A percentile compares a stretch with the other conserved stretches of the same genome.
Evolutionary conservation across 2,888 invertebrate species (phyloP).

Genomic region (Phorcus lineatus): DNA sequence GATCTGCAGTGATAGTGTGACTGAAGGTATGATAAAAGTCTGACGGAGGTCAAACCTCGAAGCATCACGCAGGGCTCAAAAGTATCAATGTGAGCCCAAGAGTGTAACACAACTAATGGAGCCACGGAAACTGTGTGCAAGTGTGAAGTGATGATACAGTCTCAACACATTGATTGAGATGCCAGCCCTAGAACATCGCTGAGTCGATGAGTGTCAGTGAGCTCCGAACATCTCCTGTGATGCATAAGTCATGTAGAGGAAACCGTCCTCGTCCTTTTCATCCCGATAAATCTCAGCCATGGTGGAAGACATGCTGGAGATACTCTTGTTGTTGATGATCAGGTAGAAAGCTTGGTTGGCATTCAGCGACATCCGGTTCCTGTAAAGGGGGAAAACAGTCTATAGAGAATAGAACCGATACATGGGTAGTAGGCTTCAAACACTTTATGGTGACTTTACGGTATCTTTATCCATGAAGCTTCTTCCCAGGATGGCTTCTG

Average conservation of each 20-base stretch:
- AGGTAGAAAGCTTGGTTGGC: slow-evolving; percentile 87
- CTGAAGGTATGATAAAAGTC: too few relatives aligned
- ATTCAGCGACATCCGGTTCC: slow-evolving; percentile 80
- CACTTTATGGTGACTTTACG: too few relatives aligned
- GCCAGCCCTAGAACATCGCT: too few relatives aligned
- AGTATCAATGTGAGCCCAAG: too few relatives aligned
- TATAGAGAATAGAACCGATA: background rate
- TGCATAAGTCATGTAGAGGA: slow-evolving; percentile 91
- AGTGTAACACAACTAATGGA: too few relatives aligned
- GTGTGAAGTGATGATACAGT: background rate
- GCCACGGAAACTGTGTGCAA: background rate
- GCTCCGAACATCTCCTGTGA: slow-evolving; percentile 91
- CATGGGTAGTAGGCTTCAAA: background rate
- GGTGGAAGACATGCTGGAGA: slow-evolving; percentile 87
- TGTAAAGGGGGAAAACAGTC: slow-evolving; percentile 60
- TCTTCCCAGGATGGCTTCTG: too few relatives aligned
- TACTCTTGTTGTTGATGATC: slow-evolving; percentile 87
- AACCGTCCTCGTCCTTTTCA: slow-evolving; percentile 88
- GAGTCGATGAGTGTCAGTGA: slow-evolving; percentile 9
- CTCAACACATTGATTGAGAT: background rate
- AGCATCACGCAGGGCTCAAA: too few relatives aligned
- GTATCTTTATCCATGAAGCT: too few relatives aligned
- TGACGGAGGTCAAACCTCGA: too few relatives aligned
- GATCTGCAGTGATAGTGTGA: too few relatives aligned
- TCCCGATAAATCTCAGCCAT: slow-evolving; percentile 88